These are phyloP conservation scores for Leguminivora glycinivorella DNA, from an alignment of 1,140 invertebrate species.

Conservation along the genomic window DNA sequence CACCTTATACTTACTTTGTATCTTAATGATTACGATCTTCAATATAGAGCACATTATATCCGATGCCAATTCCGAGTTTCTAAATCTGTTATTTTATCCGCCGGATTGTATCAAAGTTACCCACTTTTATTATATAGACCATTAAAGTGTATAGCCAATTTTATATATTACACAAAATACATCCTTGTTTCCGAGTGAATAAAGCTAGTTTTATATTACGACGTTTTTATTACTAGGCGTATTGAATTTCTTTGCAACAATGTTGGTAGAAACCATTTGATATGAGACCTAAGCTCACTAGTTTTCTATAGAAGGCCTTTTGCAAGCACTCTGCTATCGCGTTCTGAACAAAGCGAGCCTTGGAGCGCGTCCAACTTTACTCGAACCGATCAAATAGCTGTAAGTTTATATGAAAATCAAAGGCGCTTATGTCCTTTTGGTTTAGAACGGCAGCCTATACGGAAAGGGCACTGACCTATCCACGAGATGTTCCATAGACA, in stretches of 20 bases:
- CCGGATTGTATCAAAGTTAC: neutral
- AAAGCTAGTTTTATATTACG: neutral
- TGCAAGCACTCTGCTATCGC: neutral
- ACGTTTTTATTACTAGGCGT: neutral
- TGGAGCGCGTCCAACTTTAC: neutral
- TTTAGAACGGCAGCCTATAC: neutral
- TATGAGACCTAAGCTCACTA: neutral
- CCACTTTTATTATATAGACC: neutral
- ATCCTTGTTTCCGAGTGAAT: neutral
- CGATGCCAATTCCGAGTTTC: neutral
- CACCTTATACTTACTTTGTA: neutral
- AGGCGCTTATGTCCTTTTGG: neutral
- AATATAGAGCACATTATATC: neutral
- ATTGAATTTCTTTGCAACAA: conserved; percentile 1
- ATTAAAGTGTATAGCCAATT: neutral
- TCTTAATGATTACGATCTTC: neutral
- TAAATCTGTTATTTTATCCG: conserved; percentile 8
- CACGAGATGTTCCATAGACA: neutral
- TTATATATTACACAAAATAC: neutral
- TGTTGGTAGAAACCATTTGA: neutral
- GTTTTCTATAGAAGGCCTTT: neutral
- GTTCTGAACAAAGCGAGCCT: neutral
- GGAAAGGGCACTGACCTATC: neutral
- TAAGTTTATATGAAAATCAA: neutral
- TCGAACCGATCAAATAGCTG: neutral